Percentiles rank a stretch among this genome's conserved stretches.
Conservation (phyloP, 2,888 invertebrate genomes). For the Oscheius sp. region DNA sequence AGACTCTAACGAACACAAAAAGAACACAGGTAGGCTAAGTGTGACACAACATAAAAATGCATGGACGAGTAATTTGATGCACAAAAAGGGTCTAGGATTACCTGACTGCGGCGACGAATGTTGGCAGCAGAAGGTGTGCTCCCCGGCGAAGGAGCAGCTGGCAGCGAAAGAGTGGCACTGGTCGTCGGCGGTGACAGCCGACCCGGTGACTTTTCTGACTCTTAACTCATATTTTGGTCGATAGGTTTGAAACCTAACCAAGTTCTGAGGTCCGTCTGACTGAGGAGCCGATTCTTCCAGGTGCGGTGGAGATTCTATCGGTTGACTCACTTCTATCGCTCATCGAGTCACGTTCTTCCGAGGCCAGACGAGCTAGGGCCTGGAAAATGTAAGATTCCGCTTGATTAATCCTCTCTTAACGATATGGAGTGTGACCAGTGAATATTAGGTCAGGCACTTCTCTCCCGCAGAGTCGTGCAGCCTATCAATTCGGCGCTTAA, state of each 20-base stretch:
- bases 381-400: constrained; percentile 12
- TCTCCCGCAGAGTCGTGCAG: too few species aligned
- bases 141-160: constrained; percentile 41
- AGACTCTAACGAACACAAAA: constrained; percentile 21
- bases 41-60: constrained; percentile 15
- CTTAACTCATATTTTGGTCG: background rate
- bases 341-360: constrained; percentile 43
- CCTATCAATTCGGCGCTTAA: too few species aligned
- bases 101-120: constrained; percentile 62
- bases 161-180: constrained; percentile 47
- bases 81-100: constrained; percentile 26
- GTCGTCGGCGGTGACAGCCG: constrained; percentile 35
- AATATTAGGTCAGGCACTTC: too few species aligned
- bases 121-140: constrained; percentile 58
- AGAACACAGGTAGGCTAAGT: background rate
- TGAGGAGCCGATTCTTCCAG: constrained; percentile 11
- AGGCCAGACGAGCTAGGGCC: constrained; percentile 39
- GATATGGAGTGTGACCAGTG: too few species aligned
- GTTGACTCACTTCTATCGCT: constrained; percentile 15
- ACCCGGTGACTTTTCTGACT: constrained; percentile 17
- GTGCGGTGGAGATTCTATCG: constrained; percentile 9
- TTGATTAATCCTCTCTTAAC: too few species aligned
- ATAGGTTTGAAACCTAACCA: background rate
- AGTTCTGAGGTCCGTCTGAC: constrained; percentile 2
- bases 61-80: background rate